Evolutionary conservation across 2,888 invertebrate species (phyloP), one percentile per base, ranked within the genome.

Genomic region (Chaitophorus viminalis): DNA sequence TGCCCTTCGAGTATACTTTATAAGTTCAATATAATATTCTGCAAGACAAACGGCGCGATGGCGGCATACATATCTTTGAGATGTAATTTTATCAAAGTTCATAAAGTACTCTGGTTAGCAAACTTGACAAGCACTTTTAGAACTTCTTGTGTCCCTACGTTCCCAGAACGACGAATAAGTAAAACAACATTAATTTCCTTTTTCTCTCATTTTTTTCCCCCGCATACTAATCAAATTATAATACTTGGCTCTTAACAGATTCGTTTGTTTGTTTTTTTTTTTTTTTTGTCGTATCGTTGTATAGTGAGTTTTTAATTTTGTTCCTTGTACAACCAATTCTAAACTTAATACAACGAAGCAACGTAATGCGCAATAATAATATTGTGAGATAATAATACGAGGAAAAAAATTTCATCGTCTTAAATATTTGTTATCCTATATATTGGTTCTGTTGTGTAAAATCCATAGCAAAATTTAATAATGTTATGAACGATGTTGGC

Each of bases 1-100:
- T 25, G 31, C 33, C 14, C 54, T 72, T 54, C 54, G 72, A 72
- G 52, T 54, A 31, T 72, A 72, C 33, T 82, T 54, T 82, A 82
- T 33, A 54, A 72, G 72, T 72, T 82, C 52, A 33, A 82, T 72
- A 25, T 33, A 82, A 54, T 82, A 54, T n/a, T 21, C 46, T 60
- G 17, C 3, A 18, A 9, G 36, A 79, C 36, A 39, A 33, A 29
- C 31, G 31, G 46, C n/a, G 17, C 11, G 11, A 33, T 25, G 52
- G 33, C 31, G 46, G 46, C 31, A 17, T 36, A 36, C 33, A n/a
- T 33, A 82, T 82, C 82, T 72, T 82, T 33, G 72, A 72, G n/a
- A 82, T 72, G 52, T 72, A 82, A 82, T 82, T 82, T 72, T 54
- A 31, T 82, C 52, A 74, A 82, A 74, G 82, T 60, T 82, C 74